Evolutionary conservation across 2,888 invertebrate species (phyloP).

Genomic region (Cremastinae sp.): DNA sequence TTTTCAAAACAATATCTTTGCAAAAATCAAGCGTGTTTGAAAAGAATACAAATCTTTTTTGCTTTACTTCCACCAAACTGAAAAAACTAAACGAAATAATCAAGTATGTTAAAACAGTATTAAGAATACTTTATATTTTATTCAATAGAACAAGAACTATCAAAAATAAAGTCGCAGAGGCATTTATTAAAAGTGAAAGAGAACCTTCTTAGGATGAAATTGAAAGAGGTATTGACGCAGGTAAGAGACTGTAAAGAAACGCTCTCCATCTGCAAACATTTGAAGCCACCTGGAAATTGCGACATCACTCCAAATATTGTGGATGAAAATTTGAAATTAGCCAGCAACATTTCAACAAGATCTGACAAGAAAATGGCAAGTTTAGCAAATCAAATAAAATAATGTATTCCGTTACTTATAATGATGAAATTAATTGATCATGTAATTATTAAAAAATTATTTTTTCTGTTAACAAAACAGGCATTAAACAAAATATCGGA

Average conservation of each 20-base stretch:
- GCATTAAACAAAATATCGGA: constrained; percentile 69
- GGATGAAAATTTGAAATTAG: constrained; percentile 67
- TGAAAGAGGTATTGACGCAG: constrained; percentile 67
- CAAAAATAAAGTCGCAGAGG: constrained; percentile 64
- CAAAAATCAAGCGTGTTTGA: too few relatives aligned
- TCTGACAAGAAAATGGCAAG: constrained; percentile 71
- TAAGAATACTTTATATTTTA: constrained; percentile 40
- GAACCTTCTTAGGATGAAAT: constrained; percentile 69
- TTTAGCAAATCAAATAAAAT: neutral
- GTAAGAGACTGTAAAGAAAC: constrained; percentile 70
- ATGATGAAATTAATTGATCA: neutral
- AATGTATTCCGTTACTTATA: neutral
- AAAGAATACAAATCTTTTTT: too few relatives aligned
- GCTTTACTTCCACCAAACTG: too few relatives aligned
- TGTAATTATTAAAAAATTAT: constrained; percentile 5
- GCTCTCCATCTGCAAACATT: constrained; percentile 70
- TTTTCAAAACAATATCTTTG: too few relatives aligned
- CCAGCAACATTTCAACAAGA: constrained; percentile 69
- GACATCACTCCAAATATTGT: constrained; percentile 68
- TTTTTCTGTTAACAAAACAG: constrained; percentile 61
- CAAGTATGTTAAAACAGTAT: neutral
- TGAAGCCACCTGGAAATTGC: constrained; percentile 70
- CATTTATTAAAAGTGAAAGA: constrained; percentile 64
- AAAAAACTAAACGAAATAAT: constrained; percentile 10
- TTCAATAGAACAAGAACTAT: constrained; percentile 65